Conservation (phyloP, 2,888 invertebrate genomes). For the Leucophora obtusa region DNA sequence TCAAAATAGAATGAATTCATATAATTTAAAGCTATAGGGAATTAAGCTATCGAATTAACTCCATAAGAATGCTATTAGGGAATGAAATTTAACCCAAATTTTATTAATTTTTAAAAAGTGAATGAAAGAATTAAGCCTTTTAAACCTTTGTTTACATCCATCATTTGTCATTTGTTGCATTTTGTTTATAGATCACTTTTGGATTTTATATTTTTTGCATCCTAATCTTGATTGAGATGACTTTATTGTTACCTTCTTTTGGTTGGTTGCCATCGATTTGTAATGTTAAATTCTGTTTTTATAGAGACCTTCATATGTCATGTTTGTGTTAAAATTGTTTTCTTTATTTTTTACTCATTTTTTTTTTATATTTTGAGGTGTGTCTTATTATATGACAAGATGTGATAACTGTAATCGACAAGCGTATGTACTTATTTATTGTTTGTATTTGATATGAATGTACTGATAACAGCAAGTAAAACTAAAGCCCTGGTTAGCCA, state of each 20-base stretch:
- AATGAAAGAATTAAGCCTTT: too few relatives aligned
- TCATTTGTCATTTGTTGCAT: slow-evolving; percentile 52
- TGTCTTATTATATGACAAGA: slow-evolving; percentile 43
- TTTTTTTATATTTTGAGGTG: slow-evolving; percentile 29
- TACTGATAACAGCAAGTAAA: slow-evolving; percentile 33
- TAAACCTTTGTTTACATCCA: too few relatives aligned
- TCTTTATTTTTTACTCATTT: neutral
- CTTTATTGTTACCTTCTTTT: neutral
- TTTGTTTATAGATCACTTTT: slow-evolving; percentile 36
- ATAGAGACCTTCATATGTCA: slow-evolving; percentile 32
- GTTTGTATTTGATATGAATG: slow-evolving; percentile 22
- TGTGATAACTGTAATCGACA: slow-evolving; percentile 49
- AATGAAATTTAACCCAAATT: too few relatives aligned
- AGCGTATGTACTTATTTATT: slow-evolving; percentile 44
- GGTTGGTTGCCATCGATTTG: slow-evolving; percentile 2
- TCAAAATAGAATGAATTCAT: too few relatives aligned
- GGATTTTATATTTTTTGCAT: slow-evolving; percentile 36
- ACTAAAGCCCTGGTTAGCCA: too few relatives aligned
- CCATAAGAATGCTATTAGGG: too few relatives aligned
- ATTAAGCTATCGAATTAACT: too few relatives aligned
- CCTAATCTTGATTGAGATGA: slow-evolving; percentile 54
- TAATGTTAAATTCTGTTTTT: neutral
- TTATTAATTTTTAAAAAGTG: too few relatives aligned
- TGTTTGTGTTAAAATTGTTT: slow-evolving; percentile 20
- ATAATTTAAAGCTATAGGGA: too few relatives aligned